Evolutionary conservation across 2,797 vertebrate species (phyloP), one percentile per base, ranked within the genome.

Genomic region (Etheostoma nigrum): DNA sequence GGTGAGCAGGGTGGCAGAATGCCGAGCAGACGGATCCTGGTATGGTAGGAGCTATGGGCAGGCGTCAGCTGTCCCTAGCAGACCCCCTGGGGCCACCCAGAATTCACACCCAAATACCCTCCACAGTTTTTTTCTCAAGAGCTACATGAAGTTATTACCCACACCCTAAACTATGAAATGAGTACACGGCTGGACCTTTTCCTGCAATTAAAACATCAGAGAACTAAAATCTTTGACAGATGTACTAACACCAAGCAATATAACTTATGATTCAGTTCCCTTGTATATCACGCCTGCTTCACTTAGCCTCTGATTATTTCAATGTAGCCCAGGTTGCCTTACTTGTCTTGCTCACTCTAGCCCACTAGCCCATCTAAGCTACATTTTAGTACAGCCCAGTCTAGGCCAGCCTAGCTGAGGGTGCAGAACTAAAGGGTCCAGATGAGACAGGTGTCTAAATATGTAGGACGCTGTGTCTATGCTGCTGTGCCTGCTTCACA

Each of bases 391-490:
- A 68, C 69, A 57, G 12, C 54, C 73, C 21, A 76, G 87, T 84
- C 73, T 68, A 72, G 89, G 76, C 79, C 84, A 79, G 67, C 53
- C 81, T 78, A 77, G 83, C 82, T 77, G 73, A 85, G 81, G 81
- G 65, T 87, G 82, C 75, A 67, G 78, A 80, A 67, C 87, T 88
- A 82, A 89, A 91, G 92, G 92, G 81, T 91, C 91, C 88, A 59
- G 76, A 88, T 91, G 91, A 92, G 91, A 92, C 83, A 68, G 80
- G 83, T 65, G 90, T 94, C 89, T 91, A 88, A 92, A 90, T 95
- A 95, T 95, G 93, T 95, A 95, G 95, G 95, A 94, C 94, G 91
- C 90, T 67, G 89, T 90, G 92, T 94, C 94, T 95, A 92, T 90
- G 90, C 91, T 90, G 90, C 91, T 84, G 87, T 76, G 90, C 90